These are phyloP conservation scores for Parnassius orleans DNA, from an alignment of 2,888 invertebrate genomes.

Conservation along the genomic window DNA sequence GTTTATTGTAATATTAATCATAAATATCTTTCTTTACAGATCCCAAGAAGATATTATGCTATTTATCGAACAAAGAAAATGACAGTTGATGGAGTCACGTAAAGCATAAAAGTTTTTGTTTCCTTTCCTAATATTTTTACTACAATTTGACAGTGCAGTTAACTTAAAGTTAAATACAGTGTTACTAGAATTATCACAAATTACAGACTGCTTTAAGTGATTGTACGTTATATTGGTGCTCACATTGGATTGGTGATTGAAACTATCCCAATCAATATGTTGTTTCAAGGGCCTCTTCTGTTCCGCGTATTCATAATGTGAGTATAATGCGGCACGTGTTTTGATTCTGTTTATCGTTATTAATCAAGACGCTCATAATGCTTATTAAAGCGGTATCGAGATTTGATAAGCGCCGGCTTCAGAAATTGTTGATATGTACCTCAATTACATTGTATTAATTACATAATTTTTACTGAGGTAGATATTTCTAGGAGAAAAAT, in stretches of 20 bases:
- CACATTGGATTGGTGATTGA: conserved; percentile 20
- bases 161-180: conserved; percentile 11
- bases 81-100: conserved; percentile 53
- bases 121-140: neutral
- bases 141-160: conserved; percentile 1
- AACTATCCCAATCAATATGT: conserved; percentile 43
- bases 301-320: conserved; percentile 60
- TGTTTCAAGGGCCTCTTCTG: conserved; percentile 51
- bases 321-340: conserved; percentile 49
- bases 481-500: too few species aligned
- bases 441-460: too few species aligned
- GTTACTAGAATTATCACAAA: conserved; percentile 7
- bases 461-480: too few species aligned
- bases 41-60: conserved; percentile 34
- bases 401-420: neutral
- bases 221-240: conserved; percentile 11
- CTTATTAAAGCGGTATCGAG: conserved; percentile 14
- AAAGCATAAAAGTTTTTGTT: conserved; percentile 14
- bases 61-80: conserved; percentile 41
- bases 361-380: conserved; percentile 21
- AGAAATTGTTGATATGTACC: too few species aligned
- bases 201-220: conserved; percentile 25
- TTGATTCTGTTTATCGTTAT: conserved; percentile 29
- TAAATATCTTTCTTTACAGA: conserved; percentile 47
- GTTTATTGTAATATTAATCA: too few species aligned